A percentile compares a stretch with the other conserved stretches of the same genome.
Conservation (phyloP, 2,888 invertebrate genomes). For the Morpho achilles region DNA sequence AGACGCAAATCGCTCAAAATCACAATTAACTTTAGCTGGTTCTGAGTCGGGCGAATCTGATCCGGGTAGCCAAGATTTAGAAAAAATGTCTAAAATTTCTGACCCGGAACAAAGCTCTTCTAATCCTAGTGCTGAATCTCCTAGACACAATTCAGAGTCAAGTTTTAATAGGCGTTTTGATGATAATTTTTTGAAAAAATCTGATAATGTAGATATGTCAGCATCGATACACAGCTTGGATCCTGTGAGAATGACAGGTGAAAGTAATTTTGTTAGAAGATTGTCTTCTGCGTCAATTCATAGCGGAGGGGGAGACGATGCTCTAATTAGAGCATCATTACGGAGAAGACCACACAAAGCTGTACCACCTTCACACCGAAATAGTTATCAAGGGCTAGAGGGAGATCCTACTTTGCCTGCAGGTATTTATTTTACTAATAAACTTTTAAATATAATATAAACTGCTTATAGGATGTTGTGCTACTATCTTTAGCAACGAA, state of each 20-base stretch:
- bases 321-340: conserved; percentile 79
- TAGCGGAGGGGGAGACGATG: conserved; percentile 78
- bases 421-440: conserved; percentile 39
- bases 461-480: not conserved
- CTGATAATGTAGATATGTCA: conserved; percentile 61
- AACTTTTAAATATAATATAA: not conserved
- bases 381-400: conserved; percentile 81
- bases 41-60: conserved; percentile 90
- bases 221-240: conserved; percentile 68
- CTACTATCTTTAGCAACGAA: too few species aligned
- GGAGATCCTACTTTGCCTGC: conserved; percentile 59
- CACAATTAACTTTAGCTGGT: conserved; percentile 82
- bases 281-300: conserved; percentile 69
- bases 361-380: conserved; percentile 72
- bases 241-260: conserved; percentile 54
- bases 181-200: conserved; percentile 63
- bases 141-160: conserved; percentile 64
- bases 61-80: conserved; percentile 84
- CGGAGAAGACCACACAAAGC: conserved; percentile 78
- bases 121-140: conserved; percentile 66
- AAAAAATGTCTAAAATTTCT: conserved; percentile 72
- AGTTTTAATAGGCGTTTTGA: conserved; percentile 64
- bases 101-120: conserved; percentile 75
- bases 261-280: conserved; percentile 64
- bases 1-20: conserved; percentile 81